phyloP scores from a whole-genome alignment of 2,797 vertebrate genomes.

The Heliangelus exortis region DNA sequence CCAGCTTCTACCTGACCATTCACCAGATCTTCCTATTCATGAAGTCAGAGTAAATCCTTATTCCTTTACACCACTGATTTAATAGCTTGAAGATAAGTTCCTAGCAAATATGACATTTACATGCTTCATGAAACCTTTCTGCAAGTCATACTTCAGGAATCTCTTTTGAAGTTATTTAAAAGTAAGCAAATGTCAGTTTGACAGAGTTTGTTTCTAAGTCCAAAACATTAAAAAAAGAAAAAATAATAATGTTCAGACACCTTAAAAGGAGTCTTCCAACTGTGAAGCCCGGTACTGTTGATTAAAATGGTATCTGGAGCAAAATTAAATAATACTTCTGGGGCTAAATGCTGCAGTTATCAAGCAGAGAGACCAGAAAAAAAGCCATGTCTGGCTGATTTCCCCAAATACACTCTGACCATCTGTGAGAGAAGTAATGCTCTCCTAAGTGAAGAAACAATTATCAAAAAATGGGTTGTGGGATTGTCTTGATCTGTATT shows the following conservation, averaged over 20 bases:
- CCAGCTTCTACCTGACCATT: background rate
- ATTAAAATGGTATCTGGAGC: constrained; percentile 71
- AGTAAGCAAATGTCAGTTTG: background rate
- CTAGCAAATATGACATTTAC: background rate
- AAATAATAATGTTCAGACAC: background rate
- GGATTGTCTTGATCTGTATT: constrained; percentile 61
- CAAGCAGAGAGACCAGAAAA: constrained; percentile 69
- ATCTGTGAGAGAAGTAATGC: constrained; percentile 77
- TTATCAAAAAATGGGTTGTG: constrained; percentile 52
- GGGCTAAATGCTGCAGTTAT: constrained; percentile 66
- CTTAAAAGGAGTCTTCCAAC: constrained; percentile 53
- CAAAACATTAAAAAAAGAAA: background rate
- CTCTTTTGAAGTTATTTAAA: background rate
- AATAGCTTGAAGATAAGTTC: background rate
- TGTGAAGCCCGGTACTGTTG: constrained; percentile 53
- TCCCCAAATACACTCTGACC: constrained; percentile 76
- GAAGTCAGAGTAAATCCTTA: background rate
- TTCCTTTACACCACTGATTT: background rate
- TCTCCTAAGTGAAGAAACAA: constrained; percentile 78
- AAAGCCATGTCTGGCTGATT: constrained; percentile 75
- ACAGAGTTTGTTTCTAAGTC: background rate
- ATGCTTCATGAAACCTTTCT: background rate
- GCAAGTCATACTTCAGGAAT: background rate
- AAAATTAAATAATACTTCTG: constrained; percentile 71
- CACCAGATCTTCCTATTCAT: background rate